A percentile compares a stretch with the other conserved stretches of the same genome.
phyloP scores from a whole-genome alignment of 1,140 invertebrate genomes.

The Cheumatopsyche charites region DNA sequence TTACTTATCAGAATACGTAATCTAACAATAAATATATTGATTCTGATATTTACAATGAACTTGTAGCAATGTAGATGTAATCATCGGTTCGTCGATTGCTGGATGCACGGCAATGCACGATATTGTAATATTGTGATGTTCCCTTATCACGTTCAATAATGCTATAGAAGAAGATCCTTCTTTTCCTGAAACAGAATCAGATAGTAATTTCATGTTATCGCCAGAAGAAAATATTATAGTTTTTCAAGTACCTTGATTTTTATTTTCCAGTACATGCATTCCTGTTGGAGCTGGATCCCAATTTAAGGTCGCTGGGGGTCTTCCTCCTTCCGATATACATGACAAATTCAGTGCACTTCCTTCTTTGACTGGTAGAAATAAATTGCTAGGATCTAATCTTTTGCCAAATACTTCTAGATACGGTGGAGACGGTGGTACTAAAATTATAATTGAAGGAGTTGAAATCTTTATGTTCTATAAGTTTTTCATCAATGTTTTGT shows the following conservation, averaged over 20 bases:
- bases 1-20: constrained; percentile 40
- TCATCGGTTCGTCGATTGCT: constrained; percentile 68
- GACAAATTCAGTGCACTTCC: constrained; percentile 78
- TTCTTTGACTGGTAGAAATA: constrained; percentile 82
- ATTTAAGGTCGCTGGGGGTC: constrained; percentile 18
- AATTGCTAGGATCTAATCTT: constrained; percentile 79
- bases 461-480: neutral
- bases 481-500: neutral
- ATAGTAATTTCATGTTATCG: neutral
- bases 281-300: constrained; percentile 31
- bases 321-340: constrained; percentile 77
- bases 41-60: constrained; percentile 69
- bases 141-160: constrained; percentile 69
- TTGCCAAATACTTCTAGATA: constrained; percentile 81
- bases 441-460: neutral
- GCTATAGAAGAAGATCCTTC: constrained; percentile 67
- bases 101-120: constrained; percentile 76
- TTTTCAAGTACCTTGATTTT: neutral
- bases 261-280: neutral
- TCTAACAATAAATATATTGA: constrained; percentile 38
- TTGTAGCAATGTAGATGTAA: constrained; percentile 76
- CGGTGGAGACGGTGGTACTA: constrained; percentile 77
- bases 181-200: neutral
- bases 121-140: constrained; percentile 77
- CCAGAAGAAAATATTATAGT: neutral